Evolutionary conservation across 2,888 invertebrate genomes (phyloP), one percentile per base, ranked within the genome.

Genomic region (Hyppa rectilinea): DNA sequence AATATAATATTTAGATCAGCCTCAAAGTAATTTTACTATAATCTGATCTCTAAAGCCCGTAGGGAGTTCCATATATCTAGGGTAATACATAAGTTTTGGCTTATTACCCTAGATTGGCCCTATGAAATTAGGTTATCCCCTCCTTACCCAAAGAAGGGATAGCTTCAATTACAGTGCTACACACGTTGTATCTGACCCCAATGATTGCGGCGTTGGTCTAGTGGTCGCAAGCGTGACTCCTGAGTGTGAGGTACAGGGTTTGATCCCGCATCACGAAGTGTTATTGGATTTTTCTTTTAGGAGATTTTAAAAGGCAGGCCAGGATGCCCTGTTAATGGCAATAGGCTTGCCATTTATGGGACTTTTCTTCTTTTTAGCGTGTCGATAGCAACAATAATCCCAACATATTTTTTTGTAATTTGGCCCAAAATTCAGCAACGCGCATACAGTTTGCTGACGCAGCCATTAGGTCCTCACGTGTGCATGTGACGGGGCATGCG

Each of bases 21-120:
- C 23, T 61, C 40, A 12, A 50, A 23, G 31, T 63, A 45, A 75
- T 80, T 52, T 53, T 12, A 26, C 52, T 50, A 64, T 64, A 75
- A 80, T 80, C 34, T 52, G 47, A 75, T 79, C 34, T 12, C 2
- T 40, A 50, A n/a, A 14, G 38, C 14, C 75, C 66, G 36, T 20
- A 14, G 70, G 71, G 62, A 58, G 5, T 7, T 10, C 23, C 12
- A 2, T 31, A 31, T 4, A 61, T 53, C 6, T 64, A 43, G 53
- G 47, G 12, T 47, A 71, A 53, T 43, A n/a, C n/a, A n/a, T n/a
- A n/a, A n/a, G n/a, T n/a, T n/a, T n/a, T n/a, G n/a, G n/a, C n/a
- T n/a, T n/a, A n/a, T n/a, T n/a, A n/a, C n/a, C n/a, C n/a, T n/a
- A n/a, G n/a, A n/a, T n/a, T n/a, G n/a, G n/a, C n/a, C n/a, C n/a